A percentile compares a stretch with the other conserved stretches of the same genome.
Evolutionary conservation across 2,797 vertebrate species (phyloP).

Genomic region (Lepus townsendii): DNA sequence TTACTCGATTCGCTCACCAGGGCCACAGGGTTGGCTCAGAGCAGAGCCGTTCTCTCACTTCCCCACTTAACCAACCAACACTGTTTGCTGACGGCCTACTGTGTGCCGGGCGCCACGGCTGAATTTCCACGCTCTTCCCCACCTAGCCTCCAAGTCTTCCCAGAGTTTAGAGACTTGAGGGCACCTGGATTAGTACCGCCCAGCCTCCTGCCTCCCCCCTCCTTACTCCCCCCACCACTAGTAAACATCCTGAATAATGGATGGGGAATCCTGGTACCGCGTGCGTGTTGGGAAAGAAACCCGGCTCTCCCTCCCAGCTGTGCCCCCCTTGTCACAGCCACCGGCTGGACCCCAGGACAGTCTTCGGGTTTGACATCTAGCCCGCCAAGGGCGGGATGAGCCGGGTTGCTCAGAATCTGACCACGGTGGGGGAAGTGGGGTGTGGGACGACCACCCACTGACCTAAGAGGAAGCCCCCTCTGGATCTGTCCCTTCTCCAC

Average conservation of each 20-base stretch:
- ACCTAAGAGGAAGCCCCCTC: neutral
- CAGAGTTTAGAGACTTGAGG: neutral
- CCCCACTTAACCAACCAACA: neutral
- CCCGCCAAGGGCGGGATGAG: too few relatives aligned
- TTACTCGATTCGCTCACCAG: neutral
- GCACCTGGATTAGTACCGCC: neutral
- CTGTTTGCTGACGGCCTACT: neutral
- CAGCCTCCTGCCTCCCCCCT: neutral
- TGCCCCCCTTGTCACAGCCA: neutral
- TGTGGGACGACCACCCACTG: neutral
- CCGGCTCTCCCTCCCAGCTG: neutral
- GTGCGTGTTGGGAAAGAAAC: neutral
- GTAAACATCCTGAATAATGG: conserved; percentile 78
- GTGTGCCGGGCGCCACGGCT: neutral
- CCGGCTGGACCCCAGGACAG: rapidly evolving
- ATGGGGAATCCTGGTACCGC: conserved; percentile 66
- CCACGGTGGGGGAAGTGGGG: rapidly evolving
- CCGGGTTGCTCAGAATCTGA: neutral
- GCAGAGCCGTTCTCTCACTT: neutral
- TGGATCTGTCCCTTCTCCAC: neutral
- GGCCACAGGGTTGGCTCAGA: neutral
- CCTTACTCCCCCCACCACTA: neutral
- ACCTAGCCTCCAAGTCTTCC: neutral
- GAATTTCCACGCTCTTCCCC: neutral
- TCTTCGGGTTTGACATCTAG: neutral